phyloP scores from a whole-genome alignment of 1,140 invertebrate species.

The Leptopilina clavipes region DNA sequence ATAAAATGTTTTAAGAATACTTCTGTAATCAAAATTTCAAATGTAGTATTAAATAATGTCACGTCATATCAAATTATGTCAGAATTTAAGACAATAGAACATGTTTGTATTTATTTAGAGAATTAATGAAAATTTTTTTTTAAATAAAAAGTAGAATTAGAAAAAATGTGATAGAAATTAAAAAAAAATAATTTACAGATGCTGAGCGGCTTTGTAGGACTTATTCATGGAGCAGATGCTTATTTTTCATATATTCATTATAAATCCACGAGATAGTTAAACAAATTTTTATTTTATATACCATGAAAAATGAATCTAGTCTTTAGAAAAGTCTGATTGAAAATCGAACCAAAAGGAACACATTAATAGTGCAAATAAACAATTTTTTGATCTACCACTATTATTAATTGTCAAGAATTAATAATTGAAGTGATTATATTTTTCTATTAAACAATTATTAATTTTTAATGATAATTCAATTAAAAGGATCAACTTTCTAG shows the following conservation, averaged over 20 bases:
- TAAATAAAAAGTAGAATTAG: too few relatives aligned
- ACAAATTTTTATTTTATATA: neutral
- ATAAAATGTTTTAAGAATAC: neutral
- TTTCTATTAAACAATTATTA: too few relatives aligned
- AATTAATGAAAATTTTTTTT: too few relatives aligned
- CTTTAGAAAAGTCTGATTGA: neutral
- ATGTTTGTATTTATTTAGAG: neutral
- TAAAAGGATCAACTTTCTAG: too few relatives aligned
- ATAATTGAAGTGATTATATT: too few relatives aligned
- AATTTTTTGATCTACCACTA: neutral
- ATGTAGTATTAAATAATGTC: neutral
- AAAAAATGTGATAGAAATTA: neutral
- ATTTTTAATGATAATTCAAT: too few relatives aligned
- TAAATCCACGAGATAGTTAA: neutral
- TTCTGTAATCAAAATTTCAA: neutral
- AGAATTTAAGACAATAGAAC: neutral
- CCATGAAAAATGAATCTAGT: neutral
- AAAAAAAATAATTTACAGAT: slow-evolving; percentile 77
- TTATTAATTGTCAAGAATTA: too few relatives aligned
- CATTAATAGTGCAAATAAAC: neutral
- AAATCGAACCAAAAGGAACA: neutral
- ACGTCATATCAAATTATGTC: neutral
- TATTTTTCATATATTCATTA: slow-evolving; percentile 77
- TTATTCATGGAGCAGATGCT: slow-evolving; percentile 83
- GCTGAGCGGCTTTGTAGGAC: slow-evolving; percentile 81